Evolutionary conservation across 2,888 invertebrate genomes (phyloP), one percentile per base, ranked within the genome.

Genomic region (Nemurella pictetii): DNA sequence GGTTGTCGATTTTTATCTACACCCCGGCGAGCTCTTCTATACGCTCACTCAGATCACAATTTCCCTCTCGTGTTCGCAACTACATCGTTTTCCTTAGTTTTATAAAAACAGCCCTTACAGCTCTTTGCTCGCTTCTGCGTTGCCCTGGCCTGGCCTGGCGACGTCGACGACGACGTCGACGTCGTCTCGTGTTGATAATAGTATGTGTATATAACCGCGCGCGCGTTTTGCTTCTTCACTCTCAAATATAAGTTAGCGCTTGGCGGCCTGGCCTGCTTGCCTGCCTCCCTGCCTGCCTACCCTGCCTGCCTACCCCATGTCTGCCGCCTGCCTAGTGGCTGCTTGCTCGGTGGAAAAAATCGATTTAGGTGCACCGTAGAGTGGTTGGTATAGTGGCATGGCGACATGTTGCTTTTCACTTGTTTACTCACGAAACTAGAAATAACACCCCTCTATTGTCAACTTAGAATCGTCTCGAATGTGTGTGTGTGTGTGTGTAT

Each of bases 391-490:
- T 55, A 55, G 55, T 55, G 26, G 75, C 27, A 75, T 78, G 78
- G 78, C 29, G 78, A 78, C 78, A 78, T 78, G 78, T 78, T 78
- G 78, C 78, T 30, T 78, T 28, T 78, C 26, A 29, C 28, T 30
- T 78, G 78, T 78, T 78, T 78, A 30, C 30, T 28, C 78, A 78
- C 75, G 75, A 28, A 30, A 78, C 28, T 78, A 78, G 55, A 78
- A 78, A 78, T 78, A 78, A 78, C 78, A 78, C 78, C 78, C 78
- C 78, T 78, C 78, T 78, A 28, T 30, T 30, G 78, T 78, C 28
- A 78, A 78, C 78, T 78, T 78, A 78, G 78, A 78, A 78, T 78
- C 78, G 30, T 30, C 78, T 78, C 78, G 78, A 28, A 75, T 75
- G 28, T 75, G 26, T 75, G 26, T 75, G 26, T 75, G 26, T 20